phyloP scores from a whole-genome alignment of 2,797 vertebrate genomes.

The Picus viridis region DNA sequence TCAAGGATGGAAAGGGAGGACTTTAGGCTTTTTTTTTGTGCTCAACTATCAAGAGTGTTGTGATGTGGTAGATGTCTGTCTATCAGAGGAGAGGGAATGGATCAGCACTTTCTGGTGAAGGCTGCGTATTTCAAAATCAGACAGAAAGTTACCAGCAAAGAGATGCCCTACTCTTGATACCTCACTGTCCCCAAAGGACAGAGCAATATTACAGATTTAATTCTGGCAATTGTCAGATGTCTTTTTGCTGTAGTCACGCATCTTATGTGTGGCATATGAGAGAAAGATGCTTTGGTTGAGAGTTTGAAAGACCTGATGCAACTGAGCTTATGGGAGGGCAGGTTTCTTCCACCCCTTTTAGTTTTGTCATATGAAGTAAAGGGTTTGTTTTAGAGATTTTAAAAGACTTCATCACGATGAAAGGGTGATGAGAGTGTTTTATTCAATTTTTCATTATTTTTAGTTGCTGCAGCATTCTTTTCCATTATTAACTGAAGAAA shows the following conservation, averaged over 20 bases:
- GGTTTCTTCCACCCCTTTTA: background rate
- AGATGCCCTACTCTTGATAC: background rate
- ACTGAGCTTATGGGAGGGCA: background rate
- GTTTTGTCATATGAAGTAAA: background rate
- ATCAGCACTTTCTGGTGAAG: background rate
- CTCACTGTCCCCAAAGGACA: background rate
- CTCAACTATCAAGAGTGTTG: background rate
- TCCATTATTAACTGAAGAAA: background rate
- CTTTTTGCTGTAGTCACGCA: background rate
- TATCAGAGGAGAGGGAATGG: background rate
- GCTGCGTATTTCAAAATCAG: background rate
- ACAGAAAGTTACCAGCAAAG: background rate
- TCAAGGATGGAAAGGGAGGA: background rate
- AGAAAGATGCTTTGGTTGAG: background rate
- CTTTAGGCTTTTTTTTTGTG: constrained; percentile 25
- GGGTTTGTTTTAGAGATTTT: background rate
- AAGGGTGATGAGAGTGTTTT: background rate
- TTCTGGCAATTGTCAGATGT: background rate
- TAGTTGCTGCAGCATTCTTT: background rate
- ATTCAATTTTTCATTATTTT: constrained; percentile 3
- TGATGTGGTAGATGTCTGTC: background rate
- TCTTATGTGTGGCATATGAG: background rate
- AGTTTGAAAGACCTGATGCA: background rate
- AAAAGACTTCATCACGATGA: background rate
- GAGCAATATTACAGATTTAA: background rate